These are phyloP conservation scores for Corythornis madagascariensis DNA, from an alignment of 2,113 vertebrate species.

Conservation along the genomic window DNA sequence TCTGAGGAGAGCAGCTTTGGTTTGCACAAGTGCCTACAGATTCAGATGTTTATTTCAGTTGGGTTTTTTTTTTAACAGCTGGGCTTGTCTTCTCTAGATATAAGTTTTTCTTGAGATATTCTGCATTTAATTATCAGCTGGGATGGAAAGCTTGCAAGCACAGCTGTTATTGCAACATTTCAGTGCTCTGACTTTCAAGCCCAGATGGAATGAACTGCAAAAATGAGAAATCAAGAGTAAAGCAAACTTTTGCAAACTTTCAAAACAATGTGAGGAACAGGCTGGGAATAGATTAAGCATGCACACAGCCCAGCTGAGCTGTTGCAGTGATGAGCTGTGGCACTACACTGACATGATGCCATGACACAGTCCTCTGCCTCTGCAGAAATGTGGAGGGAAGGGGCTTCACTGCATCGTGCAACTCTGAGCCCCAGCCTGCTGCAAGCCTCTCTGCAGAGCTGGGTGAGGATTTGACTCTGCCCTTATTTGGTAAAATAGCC, in stretches of 20 bases:
- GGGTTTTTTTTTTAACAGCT: neutral
- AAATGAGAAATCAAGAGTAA: slow-evolving; percentile 38
- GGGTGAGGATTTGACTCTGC: neutral
- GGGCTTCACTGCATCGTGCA: rapidly evolving
- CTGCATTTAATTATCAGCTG: slow-evolving; percentile 58
- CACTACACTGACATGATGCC: neutral
- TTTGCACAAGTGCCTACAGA: neutral
- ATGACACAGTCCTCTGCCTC: neutral
- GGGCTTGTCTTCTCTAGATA: slow-evolving; percentile 34
- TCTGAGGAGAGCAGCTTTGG: neutral
- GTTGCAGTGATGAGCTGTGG: neutral
- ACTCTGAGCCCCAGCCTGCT: neutral
- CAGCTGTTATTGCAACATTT: slow-evolving; percentile 56
- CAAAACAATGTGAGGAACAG: slow-evolving; percentile 20
- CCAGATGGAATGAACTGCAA: slow-evolving; percentile 35
- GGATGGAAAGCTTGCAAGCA: neutral
- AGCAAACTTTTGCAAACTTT: slow-evolving; percentile 60
- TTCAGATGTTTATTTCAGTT: slow-evolving; percentile 10
- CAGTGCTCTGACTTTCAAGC: slow-evolving; percentile 34
- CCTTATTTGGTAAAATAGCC: neutral
- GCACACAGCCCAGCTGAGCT: neutral
- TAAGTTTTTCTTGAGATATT: slow-evolving; percentile 24
- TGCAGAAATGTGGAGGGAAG: neutral
- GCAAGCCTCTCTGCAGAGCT: neutral
- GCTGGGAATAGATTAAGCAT: neutral